A percentile compares a stretch with the other conserved stretches of the same genome.
phyloP scores from a whole-genome alignment of 1,140 invertebrate genomes.

The Heterodera schachtii region DNA sequence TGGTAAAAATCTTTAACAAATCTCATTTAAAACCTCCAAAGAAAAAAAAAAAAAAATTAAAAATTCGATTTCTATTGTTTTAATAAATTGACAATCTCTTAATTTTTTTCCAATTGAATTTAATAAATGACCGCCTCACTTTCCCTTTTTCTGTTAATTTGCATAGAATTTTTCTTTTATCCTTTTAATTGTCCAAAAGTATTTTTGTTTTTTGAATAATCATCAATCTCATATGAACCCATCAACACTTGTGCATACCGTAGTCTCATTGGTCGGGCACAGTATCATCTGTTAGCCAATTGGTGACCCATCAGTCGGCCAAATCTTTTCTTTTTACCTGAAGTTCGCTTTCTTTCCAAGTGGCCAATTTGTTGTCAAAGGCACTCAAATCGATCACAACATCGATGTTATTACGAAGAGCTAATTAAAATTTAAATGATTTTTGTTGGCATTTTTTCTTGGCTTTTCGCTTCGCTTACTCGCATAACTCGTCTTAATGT shows the following conservation, averaged over 20 bases:
- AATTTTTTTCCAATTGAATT: too few relatives aligned
- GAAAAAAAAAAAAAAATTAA: too few relatives aligned
- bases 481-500: slow-evolving; percentile 16
- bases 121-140: too few relatives aligned
- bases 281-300: slow-evolving; percentile 5
- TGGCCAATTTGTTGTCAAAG: slow-evolving; percentile 26
- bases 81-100: too few relatives aligned
- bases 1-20: too few relatives aligned
- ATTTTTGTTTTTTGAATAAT: not conserved
- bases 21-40: too few relatives aligned
- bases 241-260: slow-evolving; percentile 9
- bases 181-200: slow-evolving; percentile 2
- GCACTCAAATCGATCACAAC: slow-evolving; percentile 23
- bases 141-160: too few relatives aligned
- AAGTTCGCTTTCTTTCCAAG: slow-evolving; percentile 23
- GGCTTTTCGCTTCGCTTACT: not conserved
- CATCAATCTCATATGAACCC: slow-evolving; percentile 8
- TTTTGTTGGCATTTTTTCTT: slow-evolving; percentile 3
- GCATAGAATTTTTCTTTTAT: not conserved
- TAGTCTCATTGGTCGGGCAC: slow-evolving; percentile 2
- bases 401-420: slow-evolving; percentile 25
- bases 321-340: not conserved
- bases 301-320: not conserved
- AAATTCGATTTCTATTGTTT: too few relatives aligned
- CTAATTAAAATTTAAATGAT: slow-evolving; percentile 6